Conservation (phyloP, 53 echinoderm and acorn worm genomes). For the Holothuria scabra region DNA sequence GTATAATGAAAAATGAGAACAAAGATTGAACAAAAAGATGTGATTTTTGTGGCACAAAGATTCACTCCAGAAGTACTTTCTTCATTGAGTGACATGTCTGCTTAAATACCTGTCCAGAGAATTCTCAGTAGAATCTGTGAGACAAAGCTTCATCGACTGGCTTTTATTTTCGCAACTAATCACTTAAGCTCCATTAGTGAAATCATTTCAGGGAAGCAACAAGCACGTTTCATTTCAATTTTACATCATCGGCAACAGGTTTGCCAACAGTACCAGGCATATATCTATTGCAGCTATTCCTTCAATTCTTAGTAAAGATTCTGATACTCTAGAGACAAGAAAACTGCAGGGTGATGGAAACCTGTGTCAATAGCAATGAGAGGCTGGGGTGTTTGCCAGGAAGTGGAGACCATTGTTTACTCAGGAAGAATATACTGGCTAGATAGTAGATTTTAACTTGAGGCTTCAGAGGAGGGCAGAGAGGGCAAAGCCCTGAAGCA, state of each 20-base stretch:
- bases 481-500: slow-evolving; percentile 9
- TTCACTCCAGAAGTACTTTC: no score
- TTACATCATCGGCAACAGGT: slow-evolving; percentile 23
- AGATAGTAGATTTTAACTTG: neutral
- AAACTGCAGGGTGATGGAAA: neutral
- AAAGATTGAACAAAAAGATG: no score
- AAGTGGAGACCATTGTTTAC: slow-evolving; percentile 32
- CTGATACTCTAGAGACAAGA: slow-evolving; percentile 1
- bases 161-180: neutral
- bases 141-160: no score
- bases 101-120: no score
- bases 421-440: slow-evolving; percentile 42
- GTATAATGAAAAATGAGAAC: no score
- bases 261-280: neutral
- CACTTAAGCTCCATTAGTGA: slow-evolving; percentile 33
- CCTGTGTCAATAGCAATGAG: slow-evolving; percentile 1
- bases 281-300: no score
- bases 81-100: no score
- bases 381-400: slow-evolving; percentile 28
- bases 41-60: no score
- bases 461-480: neutral
- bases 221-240: slow-evolving; percentile 14
- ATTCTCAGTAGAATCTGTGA: no score
- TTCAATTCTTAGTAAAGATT: neutral
- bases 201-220: slow-evolving; percentile 5